phyloP scores from a whole-genome alignment of 2,797 vertebrate genomes.

The Takifugu rubripes region DNA sequence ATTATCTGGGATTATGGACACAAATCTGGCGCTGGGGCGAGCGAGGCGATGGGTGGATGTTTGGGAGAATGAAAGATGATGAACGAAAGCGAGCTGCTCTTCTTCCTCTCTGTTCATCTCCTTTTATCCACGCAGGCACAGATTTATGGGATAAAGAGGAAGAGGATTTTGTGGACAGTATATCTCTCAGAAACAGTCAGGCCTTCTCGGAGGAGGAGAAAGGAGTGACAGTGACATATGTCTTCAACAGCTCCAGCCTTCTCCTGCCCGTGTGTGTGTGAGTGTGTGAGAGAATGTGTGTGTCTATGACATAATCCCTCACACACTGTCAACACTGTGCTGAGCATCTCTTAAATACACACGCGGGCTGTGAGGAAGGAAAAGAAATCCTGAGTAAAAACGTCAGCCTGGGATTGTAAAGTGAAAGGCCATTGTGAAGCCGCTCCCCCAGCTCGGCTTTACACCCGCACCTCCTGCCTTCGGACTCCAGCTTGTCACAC shows the following conservation, averaged over 20 bases:
- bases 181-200: conserved; percentile 70
- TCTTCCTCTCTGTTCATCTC: conserved; percentile 60
- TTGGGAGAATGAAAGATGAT: conserved; percentile 61
- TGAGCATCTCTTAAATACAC: conserved; percentile 41
- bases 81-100: conserved; percentile 64
- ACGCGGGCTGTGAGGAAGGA: conserved; percentile 33
- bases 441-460: conserved; percentile 38
- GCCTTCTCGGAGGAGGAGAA: conserved; percentile 40
- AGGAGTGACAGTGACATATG: conserved; percentile 66
- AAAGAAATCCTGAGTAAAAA: conserved; percentile 51
- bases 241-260: conserved; percentile 43
- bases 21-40: conserved; percentile 64
- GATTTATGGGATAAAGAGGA: conserved; percentile 70
- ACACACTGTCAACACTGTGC: conserved; percentile 41
- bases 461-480: conserved; percentile 55
- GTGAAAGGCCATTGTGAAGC: conserved; percentile 37
- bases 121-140: conserved; percentile 62
- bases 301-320: conserved; percentile 62
- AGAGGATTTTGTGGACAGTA: conserved; percentile 63
- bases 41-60: conserved; percentile 2
- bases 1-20: conserved; percentile 72
- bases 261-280: conserved; percentile 21
- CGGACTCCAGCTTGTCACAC: conserved; percentile 58
- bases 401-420: conserved; percentile 53
- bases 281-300: conserved; percentile 6